Evolutionary conservation across 2,113 vertebrate species (phyloP), one percentile per base, ranked within the genome.

Genomic region (Lampris megalopsis): DNA sequence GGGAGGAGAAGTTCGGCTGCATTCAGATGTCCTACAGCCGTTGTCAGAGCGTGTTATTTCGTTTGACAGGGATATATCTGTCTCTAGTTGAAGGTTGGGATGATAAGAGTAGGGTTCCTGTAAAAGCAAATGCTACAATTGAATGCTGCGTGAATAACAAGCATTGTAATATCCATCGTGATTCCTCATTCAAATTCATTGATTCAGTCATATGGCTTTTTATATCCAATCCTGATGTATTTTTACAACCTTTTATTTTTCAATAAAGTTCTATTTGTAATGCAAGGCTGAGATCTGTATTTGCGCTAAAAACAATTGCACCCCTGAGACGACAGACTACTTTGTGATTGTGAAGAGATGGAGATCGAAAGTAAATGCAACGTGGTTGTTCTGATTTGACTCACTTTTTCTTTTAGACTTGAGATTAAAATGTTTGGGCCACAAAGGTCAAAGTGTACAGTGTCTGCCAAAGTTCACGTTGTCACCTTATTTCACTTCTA

Each of bases 171-270:
- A 87, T 65, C 24, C 57, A 71, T 74, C 50, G 50, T 75, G 75
- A 77, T 49, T 81, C 43, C 60, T 71, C 47, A 67, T 75, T 81
- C 50, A 24, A 74, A 66, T 5, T 75, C 36, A 59, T 58, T 77
- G 45, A 81, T 72, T 77, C 2, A 36, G 3, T 56, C 38, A 8
- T 71, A 10, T 74, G 50, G 1, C 5, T 6, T 83, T 74, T 9
- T 80, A 63, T 62, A n/a, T 50, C 52, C 48, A 40, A 3, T 71
- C 57, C 38, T 11, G 40, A 35, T 73, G 35, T 66, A 49, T 42
- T 91, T 90, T 78, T 48, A 49, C 76, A 79, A 65, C 38, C 77
- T 84, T 88, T 79, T 81, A 77, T 84, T 88, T 79, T 81, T 77
- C 42, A 86, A 84, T 92, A 91, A 89, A 91, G 37, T 58, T 9